Evolutionary conservation across 92 coral and sea anemone genomes (phyloP), one percentile per base, ranked within the genome.

Genomic region (Phenganax subtilis): DNA sequence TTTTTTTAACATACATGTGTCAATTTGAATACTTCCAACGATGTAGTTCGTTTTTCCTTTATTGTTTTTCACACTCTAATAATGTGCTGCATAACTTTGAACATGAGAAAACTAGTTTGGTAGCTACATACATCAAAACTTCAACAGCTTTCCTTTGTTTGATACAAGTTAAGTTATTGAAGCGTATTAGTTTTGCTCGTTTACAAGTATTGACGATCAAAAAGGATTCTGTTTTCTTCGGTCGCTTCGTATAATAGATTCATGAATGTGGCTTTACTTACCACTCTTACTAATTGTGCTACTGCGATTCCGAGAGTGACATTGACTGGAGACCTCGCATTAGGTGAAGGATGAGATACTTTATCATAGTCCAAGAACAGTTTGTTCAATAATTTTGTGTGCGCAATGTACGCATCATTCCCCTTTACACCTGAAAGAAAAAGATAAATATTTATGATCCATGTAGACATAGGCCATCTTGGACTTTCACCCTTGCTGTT

Each of bases 271-370:
- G 47, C 47, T 5, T 57, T 53, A 80, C 89, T 55, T 64, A 87
- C 92, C 91, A 92, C 80, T 27, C 76, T 74, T 10, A 84, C 88
- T 27, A 92, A 76, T 71, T 87, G 89, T 2, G 89, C 75, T 31
- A 92, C 81, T 28, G 86, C 91, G 30, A 92, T 55, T 60, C 87
- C 85, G 25, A 86, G 55, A 16, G 90, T 76, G 29, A 90, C 84
- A 64, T 88, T 88, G 15, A 86, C 90, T 0, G 89, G 88, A 12
- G 0, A 15, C 0, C 54, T 57, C 1, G 68, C 51, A 61, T 54
- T 64, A 15, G 58, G 71, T 63, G 85, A 75, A 5, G 88, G 88
- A 30, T 63, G 85, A 16, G 82, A 12, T 12, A 75, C 64, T 56
- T 79, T 75, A 55, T 66, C 83, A 61, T 79, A 79, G 54, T 79